phyloP scores from a whole-genome alignment of 2,888 invertebrate genomes.

The Pristionchus entomophagus region DNA sequence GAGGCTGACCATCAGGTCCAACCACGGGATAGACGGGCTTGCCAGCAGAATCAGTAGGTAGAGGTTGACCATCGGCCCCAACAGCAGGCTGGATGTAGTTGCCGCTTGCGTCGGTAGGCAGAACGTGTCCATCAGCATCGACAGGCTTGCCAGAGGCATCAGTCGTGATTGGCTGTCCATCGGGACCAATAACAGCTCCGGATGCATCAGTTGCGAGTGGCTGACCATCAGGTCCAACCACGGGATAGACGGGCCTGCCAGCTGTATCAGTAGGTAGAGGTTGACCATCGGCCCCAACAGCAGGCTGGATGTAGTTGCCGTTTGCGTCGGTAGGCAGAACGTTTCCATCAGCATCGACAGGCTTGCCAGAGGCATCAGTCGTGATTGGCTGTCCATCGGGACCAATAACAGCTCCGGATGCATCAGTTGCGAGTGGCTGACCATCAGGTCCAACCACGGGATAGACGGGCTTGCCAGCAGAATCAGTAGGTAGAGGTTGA shows the following conservation, averaged over 20 bases:
- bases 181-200: slow-evolving; percentile 42
- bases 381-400: slow-evolving; percentile 54
- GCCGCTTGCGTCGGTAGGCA: slow-evolving; percentile 57
- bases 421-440: slow-evolving; percentile 52
- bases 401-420: slow-evolving; percentile 35
- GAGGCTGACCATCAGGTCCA: slow-evolving; percentile 57
- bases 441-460: slow-evolving; percentile 58
- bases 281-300: slow-evolving; percentile 46
- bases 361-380: slow-evolving; percentile 51
- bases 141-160: slow-evolving; percentile 50
- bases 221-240: slow-evolving; percentile 40
- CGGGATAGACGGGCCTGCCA: slow-evolving; percentile 48
- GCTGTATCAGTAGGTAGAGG: slow-evolving; percentile 52
- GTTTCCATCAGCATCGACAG: slow-evolving; percentile 52
- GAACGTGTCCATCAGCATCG: not conserved
- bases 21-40: slow-evolving; percentile 54
- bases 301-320: slow-evolving; percentile 51
- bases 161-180: slow-evolving; percentile 50
- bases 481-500: slow-evolving; percentile 53
- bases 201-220: slow-evolving; percentile 30
- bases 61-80: slow-evolving; percentile 47
- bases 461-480: slow-evolving; percentile 49
- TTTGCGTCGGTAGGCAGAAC: slow-evolving; percentile 54
- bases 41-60: slow-evolving; percentile 53
- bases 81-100: slow-evolving; percentile 54